Conservation (phyloP, 2,113 vertebrate genomes). For the Laticauda colubrina region DNA sequence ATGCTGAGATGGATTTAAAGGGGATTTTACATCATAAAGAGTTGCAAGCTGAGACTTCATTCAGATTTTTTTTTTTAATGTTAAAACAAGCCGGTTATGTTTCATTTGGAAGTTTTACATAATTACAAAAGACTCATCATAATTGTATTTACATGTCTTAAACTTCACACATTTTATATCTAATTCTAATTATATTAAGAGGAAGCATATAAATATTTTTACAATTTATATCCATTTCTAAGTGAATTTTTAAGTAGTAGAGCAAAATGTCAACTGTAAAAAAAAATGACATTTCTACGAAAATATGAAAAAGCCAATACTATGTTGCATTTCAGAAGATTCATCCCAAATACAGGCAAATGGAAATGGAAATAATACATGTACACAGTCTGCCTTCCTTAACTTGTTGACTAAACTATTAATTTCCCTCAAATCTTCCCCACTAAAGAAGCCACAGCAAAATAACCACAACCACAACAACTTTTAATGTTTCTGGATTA, state of each 20-base stretch:
- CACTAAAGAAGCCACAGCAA: neutral
- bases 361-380: neutral
- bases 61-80: neutral
- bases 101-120: neutral
- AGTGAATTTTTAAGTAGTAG: conserved; percentile 50
- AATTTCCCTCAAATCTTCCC: neutral
- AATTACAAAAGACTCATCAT: neutral
- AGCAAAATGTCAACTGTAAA: neutral
- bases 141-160: neutral
- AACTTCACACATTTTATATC: neutral
- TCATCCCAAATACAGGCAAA: neutral
- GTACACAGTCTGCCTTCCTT: neutral
- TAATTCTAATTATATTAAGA: conserved; percentile 11
- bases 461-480: neutral
- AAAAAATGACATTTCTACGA: neutral
- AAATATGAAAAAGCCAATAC: neutral
- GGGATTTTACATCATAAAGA: neutral
- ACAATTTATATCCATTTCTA: conserved; percentile 54
- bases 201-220: conserved; percentile 50
- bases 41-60: neutral
- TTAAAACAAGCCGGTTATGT: neutral
- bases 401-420: neutral
- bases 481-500: neutral
- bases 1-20: neutral
- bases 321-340: neutral